Conservation (phyloP, 2,797 vertebrate species). For the Pipistrellus kuhlii region DNA sequence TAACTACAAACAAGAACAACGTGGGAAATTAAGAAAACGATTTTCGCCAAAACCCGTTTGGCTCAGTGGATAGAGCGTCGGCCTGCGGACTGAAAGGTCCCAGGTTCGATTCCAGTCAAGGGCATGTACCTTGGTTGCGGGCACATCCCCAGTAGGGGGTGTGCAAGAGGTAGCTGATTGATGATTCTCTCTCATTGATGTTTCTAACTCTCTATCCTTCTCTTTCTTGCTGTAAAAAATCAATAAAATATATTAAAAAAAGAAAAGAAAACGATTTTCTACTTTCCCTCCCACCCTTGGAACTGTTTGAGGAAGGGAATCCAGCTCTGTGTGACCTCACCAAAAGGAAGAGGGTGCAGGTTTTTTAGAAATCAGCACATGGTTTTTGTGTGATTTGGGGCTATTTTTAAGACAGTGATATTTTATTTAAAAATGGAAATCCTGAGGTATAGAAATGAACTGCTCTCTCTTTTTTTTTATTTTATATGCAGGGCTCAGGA, state of each 20-base stretch:
- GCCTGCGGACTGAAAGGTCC: too few relatives aligned
- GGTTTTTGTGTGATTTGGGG: slow-evolving; percentile 15
- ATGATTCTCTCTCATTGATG: too few relatives aligned
- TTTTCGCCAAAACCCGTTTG: too few relatives aligned
- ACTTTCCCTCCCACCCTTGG: not conserved
- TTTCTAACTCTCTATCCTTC: too few relatives aligned
- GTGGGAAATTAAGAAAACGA: not conserved
- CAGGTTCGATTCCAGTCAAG: too few relatives aligned
- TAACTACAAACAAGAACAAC: slow-evolving; percentile 18
- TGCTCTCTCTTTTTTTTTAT: slow-evolving; percentile 72
- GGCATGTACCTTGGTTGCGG: too few relatives aligned
- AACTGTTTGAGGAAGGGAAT: slow-evolving; percentile 36
- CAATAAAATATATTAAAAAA: too few relatives aligned
- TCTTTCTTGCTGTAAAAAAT: too few relatives aligned
- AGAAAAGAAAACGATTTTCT: slow-evolving; percentile 17
- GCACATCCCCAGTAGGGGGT: too few relatives aligned
- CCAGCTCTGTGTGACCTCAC: not conserved
- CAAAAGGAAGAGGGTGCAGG: not conserved
- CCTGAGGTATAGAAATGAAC: slow-evolving; percentile 48
- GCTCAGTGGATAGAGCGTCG: too few relatives aligned
- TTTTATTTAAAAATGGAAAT: slow-evolving; percentile 17
- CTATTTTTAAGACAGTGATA: slow-evolving; percentile 68
- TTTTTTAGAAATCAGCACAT: not conserved
- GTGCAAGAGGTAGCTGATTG: too few relatives aligned
- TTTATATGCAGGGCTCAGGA: slow-evolving; percentile 61